Percentiles rank a stretch among this genome's conserved stretches.
Evolutionary conservation across 2,797 vertebrate genomes (phyloP).

Genomic region (Xerus rutilus): DNA sequence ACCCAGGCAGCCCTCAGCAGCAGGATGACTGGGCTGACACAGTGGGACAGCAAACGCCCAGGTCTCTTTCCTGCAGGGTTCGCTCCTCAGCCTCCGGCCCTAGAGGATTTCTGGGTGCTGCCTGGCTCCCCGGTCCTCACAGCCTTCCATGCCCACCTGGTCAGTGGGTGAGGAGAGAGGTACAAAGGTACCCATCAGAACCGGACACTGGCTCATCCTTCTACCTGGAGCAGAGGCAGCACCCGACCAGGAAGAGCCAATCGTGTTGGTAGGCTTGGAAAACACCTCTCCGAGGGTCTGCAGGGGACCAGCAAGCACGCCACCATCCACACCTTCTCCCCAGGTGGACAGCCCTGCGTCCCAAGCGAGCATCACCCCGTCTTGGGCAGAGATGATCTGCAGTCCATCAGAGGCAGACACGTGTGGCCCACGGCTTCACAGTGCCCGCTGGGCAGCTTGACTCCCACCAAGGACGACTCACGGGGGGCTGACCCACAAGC

Average conservation of each 20-base stretch:
- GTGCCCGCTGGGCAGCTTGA: rapidly evolving
- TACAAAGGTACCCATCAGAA: background rate
- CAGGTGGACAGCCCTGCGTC: too few species aligned
- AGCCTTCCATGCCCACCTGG: rapidly evolving
- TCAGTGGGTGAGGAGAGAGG: rapidly evolving
- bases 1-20: background rate
- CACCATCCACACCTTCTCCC: rapidly evolving
- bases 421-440: rapidly evolving
- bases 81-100: background rate
- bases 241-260: rapidly evolving
- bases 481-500: rapidly evolving
- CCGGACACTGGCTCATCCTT: rapidly evolving
- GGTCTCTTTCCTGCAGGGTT: background rate
- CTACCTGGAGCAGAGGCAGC: background rate
- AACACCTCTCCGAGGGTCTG: rapidly evolving
- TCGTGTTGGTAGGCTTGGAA: rapidly evolving
- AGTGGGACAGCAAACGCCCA: rapidly evolving
- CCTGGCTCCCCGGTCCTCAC: too few species aligned
- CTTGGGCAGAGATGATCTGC: background rate
- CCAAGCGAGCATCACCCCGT: too few species aligned
- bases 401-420: rapidly evolving
- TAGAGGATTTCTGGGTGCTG: background rate
- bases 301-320: rapidly evolving
- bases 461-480: rapidly evolving
- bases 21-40: background rate